These are phyloP conservation scores for Carabus problematicus DNA, from an alignment of 2,888 invertebrate genomes.

Conservation along the genomic window DNA sequence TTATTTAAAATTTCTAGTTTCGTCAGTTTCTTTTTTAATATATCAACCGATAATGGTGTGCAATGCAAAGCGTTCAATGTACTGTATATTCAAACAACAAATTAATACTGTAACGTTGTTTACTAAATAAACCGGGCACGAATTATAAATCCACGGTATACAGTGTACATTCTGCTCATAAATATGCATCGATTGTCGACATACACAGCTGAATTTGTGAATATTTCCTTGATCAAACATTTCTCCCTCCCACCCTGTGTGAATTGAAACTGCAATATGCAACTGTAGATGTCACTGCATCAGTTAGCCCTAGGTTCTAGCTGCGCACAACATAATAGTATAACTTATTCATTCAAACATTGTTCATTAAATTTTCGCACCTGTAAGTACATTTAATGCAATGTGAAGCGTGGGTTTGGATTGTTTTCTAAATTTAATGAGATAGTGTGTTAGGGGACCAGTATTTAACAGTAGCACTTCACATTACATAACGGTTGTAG, in stretches of 20 bases:
- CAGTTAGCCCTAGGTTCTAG: not conserved
- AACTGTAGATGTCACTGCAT: slow-evolving; percentile 19
- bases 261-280: slow-evolving; percentile 26
- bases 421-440: slow-evolving; percentile 18
- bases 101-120: slow-evolving; percentile 35
- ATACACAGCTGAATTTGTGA: slow-evolving; percentile 29
- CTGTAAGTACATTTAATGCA: too few species aligned
- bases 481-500: slow-evolving; percentile 7
- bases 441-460: too few species aligned
- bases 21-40: too few species aligned
- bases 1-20: too few species aligned
- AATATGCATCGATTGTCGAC: slow-evolving; percentile 28
- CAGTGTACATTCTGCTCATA: slow-evolving; percentile 15
- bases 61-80: too few species aligned
- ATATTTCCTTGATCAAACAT: slow-evolving; percentile 33
- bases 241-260: not conserved
- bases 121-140: slow-evolving; percentile 30
- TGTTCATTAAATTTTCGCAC: too few species aligned
- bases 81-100: slow-evolving; percentile 37
- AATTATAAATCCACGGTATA: not conserved
- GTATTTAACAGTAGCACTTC: too few species aligned
- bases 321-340: not conserved
- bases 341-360: too few species aligned
- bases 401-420: not conserved
- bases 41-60: too few species aligned